Base-by-base conservation (phyloP, 2,888 invertebrate genomes). In the Ommatoiulus sabulosus region DNA sequence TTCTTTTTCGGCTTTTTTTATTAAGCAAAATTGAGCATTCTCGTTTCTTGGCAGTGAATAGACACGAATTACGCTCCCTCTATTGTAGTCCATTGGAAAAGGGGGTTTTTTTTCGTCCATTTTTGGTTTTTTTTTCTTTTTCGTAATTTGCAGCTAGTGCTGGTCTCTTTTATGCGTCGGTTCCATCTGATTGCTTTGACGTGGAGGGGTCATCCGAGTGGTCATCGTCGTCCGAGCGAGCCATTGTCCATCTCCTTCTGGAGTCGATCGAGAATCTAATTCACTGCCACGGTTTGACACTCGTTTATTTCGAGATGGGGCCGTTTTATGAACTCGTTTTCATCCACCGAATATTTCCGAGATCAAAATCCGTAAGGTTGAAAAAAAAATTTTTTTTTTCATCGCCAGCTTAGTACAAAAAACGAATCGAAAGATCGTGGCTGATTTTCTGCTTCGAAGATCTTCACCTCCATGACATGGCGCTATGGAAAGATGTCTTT, bases 231-330 rank as follows among this genome's bases (percentile, higher is more conserved):
- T 80, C 80, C 80, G 80, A 80, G 80, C 80, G 80, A 80, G 24
- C 80, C 80, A 80, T 80, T 80, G 80, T 80, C 80, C 80, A 80
- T 80, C 80, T 80, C 24, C 35, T 80, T 80, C 20, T 80, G 80
- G 80, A 57, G 57, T n/a, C 17, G 57, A 57, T 57, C 57, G 57
- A 57, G 57, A 57, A 80, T 80, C 80, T 80, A 80, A 80, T 80
- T 80, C 80, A 80, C 80, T 80, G 80, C 80, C 35, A 80, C 80
- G 80, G 80, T 80, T 80, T 80, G 80, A 80, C 80, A 80, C 80
- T 80, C 80, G 80, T 80, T 80, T 80, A 80, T 12, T 80, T 80
- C 80, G 12, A 80, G 80, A 80, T 80, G 80, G 80, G 80, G 35
- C 35, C 80, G 80, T 35, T 80, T 80, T 80, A 80, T 80, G 35